Evolutionary conservation across 2,888 invertebrate species (phyloP), one percentile per base, ranked within the genome.

Genomic region (Xiphydria camelus): DNA sequence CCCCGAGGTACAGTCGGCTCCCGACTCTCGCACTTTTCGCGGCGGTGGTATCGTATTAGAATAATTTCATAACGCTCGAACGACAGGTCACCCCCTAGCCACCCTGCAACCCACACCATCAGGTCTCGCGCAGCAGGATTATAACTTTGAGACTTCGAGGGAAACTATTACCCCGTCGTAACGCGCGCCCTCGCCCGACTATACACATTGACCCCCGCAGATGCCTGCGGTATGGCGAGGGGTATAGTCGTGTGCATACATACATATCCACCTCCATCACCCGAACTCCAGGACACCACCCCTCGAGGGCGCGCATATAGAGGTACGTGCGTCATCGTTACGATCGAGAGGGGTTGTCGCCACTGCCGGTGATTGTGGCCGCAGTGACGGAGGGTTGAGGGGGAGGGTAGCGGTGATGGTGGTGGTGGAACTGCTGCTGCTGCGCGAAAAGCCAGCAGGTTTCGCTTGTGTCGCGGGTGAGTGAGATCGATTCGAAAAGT

Each of bases 11-110:
- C 9, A 15, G 23, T 15, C 15, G 35, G 12, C 34, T 29, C 20
- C 12, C 9, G 29, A n/a, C n/a, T n/a, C n/a, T n/a, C n/a, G n/a
- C n/a, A n/a, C n/a, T n/a, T n/a, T n/a, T n/a, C n/a, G n/a, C n/a
- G n/a, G n/a, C n/a, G n/a, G n/a, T n/a, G n/a, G 44, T 52, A 52
- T 56, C 54, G 50, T 47, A 55, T 57, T 55, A 57, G 54, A 57
- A 57, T 57, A 55, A 57, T 57, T 52, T 55, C 54, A 55, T 52
- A 49, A 55, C 48, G 50, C 45, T 51, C 47, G 56, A 57, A 47
- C 52, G 54, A 55, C 50, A 50, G 47, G 42, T 39, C 50, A 40
- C 38, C 47, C 21, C 43, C 36, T n/a, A n/a, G n/a, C n/a, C n/a
- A 35, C 36, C 22, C 38, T 22, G 29, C 33, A 31, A 43, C 43